A percentile compares a stretch with the other conserved stretches of the same genome.
Evolutionary conservation across 2,113 vertebrate genomes (phyloP).

Genomic region (Rhabdomys dilectus): DNA sequence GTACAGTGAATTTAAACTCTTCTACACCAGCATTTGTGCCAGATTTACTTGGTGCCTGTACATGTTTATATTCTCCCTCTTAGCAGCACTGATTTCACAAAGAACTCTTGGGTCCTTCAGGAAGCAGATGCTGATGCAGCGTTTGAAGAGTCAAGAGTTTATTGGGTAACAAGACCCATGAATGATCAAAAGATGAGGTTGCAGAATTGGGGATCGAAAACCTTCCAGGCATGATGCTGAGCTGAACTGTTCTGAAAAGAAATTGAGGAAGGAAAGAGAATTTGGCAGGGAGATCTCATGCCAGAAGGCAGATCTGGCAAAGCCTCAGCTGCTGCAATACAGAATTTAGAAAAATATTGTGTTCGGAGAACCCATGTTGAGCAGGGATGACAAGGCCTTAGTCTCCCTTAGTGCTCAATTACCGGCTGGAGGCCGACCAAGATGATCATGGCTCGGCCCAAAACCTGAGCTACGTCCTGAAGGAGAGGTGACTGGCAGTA

Average conservation of each 20-base stretch:
- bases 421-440: not conserved
- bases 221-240: not conserved
- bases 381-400: not conserved
- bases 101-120: not conserved
- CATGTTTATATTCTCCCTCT: not conserved
- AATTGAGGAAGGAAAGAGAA: not conserved
- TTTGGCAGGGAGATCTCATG: not conserved
- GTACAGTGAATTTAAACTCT: slow-evolving; percentile 1
- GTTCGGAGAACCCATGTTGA: not conserved
- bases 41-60: not conserved
- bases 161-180: not conserved
- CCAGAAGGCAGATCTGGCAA: not conserved
- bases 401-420: not conserved
- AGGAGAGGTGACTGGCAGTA: rapidly evolving
- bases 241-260: not conserved
- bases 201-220: not conserved
- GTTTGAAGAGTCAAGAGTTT: not conserved
- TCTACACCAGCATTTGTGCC: not conserved
- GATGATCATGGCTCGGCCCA: not conserved
- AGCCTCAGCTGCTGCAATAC: not conserved
- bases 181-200: not conserved
- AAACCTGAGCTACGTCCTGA: not conserved
- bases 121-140: not conserved
- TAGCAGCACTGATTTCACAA: not conserved
- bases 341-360: not conserved